These are phyloP conservation scores for Pteruthius melanotis DNA, from an alignment of 2,113 vertebrate species.

Conservation along the genomic window DNA sequence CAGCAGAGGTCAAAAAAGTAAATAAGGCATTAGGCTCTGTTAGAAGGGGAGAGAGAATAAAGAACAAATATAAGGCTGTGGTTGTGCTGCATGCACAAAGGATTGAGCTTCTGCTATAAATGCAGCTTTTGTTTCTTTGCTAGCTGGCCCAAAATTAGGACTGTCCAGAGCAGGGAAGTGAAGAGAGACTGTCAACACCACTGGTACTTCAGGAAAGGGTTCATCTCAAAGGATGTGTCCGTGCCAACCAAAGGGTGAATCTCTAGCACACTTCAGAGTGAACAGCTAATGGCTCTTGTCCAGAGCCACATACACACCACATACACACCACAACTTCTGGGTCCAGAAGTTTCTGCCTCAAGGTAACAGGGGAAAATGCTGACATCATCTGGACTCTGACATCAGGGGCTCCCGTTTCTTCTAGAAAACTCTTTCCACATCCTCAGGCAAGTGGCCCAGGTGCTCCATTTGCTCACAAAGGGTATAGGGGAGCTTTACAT, in stretches of 20 bases:
- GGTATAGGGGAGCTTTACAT: neutral
- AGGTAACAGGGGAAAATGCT: neutral
- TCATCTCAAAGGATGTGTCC: neutral
- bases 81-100: neutral
- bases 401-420: neutral
- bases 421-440: neutral
- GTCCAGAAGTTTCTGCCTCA: neutral
- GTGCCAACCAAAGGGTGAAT: neutral
- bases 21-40: slow-evolving; percentile 38
- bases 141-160: neutral
- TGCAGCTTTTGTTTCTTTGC: neutral
- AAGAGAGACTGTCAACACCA: neutral
- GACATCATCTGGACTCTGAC: neutral
- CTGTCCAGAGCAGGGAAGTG: neutral
- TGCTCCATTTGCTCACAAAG: neutral
- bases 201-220: neutral
- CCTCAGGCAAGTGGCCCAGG: neutral
- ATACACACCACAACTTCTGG: rapidly evolving
- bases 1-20: slow-evolving; percentile 62
- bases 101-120: neutral
- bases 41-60: neutral
- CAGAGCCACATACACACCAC: neutral
- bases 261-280: rapidly evolving
- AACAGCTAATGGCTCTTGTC: neutral
- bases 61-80: neutral